Conservation (phyloP, 53 echinoderm and acorn worm species). For the Antedon mediterranea region DNA sequence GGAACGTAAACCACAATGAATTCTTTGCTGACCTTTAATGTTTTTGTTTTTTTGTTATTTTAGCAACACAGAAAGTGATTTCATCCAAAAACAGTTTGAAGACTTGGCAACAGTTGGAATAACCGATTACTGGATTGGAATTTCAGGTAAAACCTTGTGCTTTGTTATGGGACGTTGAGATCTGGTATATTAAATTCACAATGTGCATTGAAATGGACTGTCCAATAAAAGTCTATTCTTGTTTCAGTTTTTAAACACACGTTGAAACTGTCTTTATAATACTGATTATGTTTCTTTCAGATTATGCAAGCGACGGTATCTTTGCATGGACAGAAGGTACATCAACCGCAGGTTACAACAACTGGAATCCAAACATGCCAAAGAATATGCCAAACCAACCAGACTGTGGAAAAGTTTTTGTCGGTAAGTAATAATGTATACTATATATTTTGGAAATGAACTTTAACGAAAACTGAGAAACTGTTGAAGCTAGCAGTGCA, state of each 20-base stretch:
- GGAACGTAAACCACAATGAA: background rate
- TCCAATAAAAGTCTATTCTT: too few species aligned
- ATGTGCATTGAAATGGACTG: too few species aligned
- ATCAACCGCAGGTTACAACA: constrained; percentile 32
- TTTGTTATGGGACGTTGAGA: too few species aligned
- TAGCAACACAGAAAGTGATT: constrained; percentile 42
- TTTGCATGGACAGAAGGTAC: constrained; percentile 57
- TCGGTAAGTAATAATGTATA: constrained; percentile 24
- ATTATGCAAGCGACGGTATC: constrained; percentile 43
- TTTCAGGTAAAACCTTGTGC: constrained; percentile 45
- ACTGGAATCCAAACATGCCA: constrained; percentile 48
- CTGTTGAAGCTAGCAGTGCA: too few species aligned
- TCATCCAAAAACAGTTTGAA: constrained; percentile 35
- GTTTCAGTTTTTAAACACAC: too few species aligned
- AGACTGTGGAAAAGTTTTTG: constrained; percentile 57
- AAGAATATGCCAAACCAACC: constrained; percentile 15
- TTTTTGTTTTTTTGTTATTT: background rate
- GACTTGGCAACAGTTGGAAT: constrained; percentile 48
- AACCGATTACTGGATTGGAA: constrained; percentile 57
- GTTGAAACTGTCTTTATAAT: too few species aligned
- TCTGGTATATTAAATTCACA: background rate
- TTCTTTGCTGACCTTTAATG: too few species aligned
- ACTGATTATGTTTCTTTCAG: constrained; percentile 10
- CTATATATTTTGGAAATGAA: background rate
- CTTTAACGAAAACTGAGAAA: too few species aligned